These are phyloP conservation scores for Halictus ligatus DNA, from an alignment of 2,888 invertebrate species.

Conservation along the genomic window DNA sequence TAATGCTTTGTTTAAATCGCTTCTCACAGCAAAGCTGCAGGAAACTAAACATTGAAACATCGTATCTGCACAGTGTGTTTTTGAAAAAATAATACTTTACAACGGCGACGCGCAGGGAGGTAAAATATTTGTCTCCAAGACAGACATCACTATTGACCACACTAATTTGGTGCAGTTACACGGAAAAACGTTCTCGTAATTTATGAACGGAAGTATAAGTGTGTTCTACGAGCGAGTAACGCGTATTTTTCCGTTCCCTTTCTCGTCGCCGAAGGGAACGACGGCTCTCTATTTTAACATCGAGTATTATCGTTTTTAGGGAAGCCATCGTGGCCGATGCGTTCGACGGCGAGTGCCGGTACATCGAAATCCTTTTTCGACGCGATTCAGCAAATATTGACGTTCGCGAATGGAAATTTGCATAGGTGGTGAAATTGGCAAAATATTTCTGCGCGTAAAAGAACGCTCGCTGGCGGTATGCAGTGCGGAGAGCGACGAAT, in stretches of 20 bases:
- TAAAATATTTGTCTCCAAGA: background rate
- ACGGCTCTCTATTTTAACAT: conserved; percentile 35
- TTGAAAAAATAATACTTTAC: background rate
- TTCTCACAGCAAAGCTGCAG: no score
- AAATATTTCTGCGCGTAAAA: conserved; percentile 72
- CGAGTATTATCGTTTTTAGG: conserved; percentile 44
- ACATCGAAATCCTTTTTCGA: conserved; percentile 71
- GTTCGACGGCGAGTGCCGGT: conserved; percentile 56
- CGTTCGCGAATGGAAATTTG: conserved; percentile 70
- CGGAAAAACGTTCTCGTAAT: background rate
- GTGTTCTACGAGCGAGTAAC: background rate
- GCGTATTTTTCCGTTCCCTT: background rate
- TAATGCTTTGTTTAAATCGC: no score
- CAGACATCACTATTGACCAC: background rate
- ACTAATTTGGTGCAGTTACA: background rate
- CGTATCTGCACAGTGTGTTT: background rate
- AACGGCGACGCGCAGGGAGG: background rate
- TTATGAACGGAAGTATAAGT: background rate
- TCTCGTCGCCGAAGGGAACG: conserved; percentile 5
- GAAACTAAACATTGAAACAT: background rate
- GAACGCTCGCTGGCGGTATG: conserved; percentile 44
- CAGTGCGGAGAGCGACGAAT: conserved; percentile 30
- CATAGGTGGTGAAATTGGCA: conserved; percentile 71
- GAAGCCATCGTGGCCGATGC: conserved; percentile 26
- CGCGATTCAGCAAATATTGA: conserved; percentile 72